Percentiles rank a stretch among this genome's conserved stretches.
Conservation (phyloP, 2,113 vertebrate genomes). For the Leucoraja erinaceus region DNA sequence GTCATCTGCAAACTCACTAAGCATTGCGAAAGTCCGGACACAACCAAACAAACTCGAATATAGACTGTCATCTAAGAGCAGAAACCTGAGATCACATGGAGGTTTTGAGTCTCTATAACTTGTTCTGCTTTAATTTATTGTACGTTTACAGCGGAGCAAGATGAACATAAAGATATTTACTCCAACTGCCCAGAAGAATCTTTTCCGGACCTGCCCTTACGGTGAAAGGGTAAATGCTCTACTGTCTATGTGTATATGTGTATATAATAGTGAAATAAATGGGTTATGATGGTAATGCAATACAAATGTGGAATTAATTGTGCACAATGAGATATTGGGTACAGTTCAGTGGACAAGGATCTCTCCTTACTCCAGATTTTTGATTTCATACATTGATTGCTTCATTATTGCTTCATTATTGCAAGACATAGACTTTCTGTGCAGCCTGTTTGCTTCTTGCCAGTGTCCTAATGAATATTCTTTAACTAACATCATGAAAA, state of each 20-base stretch:
- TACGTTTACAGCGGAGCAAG: slow-evolving; percentile 1
- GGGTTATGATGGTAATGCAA: neutral
- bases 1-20: no score
- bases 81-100: neutral
- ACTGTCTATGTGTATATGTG: no score
- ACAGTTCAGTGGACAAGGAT: neutral
- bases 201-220: slow-evolving; percentile 29
- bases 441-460: no score
- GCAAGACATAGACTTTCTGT: neutral
- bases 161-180: neutral
- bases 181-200: slow-evolving; percentile 27
- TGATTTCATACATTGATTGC: neutral
- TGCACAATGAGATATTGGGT: neutral
- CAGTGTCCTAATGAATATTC: no score
- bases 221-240: slow-evolving; percentile 20
- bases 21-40: no score
- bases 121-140: neutral
- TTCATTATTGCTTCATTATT: neutral
- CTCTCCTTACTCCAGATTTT: neutral
- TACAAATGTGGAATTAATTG: neutral
- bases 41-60: no score
- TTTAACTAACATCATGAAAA: neutral
- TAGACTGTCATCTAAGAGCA: no score
- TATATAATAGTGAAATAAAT: neutral
- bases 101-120: neutral